Evolutionary conservation across 2,797 vertebrate species (phyloP).

Genomic region (Cichlasoma orientale): DNA sequence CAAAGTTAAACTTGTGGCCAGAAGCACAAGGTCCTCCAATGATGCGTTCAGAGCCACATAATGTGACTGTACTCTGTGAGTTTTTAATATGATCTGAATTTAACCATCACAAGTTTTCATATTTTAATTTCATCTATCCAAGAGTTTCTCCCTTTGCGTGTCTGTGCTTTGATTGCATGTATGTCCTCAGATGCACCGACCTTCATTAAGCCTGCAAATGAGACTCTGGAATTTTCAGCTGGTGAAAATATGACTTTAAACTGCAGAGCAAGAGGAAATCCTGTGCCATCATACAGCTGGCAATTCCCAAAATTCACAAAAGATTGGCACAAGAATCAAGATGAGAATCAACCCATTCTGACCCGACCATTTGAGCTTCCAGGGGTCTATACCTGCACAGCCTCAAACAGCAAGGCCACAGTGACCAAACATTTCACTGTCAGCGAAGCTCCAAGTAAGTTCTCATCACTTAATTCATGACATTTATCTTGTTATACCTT

Average conservation of each 20-base stretch:
- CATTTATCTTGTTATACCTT: background rate
- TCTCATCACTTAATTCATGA: background rate
- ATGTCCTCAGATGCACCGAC: conserved; percentile 60
- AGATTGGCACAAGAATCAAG: background rate
- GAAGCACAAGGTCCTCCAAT: background rate
- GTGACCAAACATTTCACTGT: background rate
- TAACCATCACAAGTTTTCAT: background rate
- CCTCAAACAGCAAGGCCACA: background rate
- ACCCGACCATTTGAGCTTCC: background rate
- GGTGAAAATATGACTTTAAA: conserved; percentile 22
- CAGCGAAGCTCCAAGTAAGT: background rate
- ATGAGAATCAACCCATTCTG: background rate
- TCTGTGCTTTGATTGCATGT: background rate
- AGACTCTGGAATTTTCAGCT: conserved; percentile 14
- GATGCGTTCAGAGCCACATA: background rate
- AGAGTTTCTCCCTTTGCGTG: background rate
- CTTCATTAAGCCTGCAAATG: conserved; percentile 6
- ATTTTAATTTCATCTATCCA: background rate
- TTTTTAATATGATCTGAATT: background rate
- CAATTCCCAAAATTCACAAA: background rate
- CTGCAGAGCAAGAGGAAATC: conserved; percentile 68
- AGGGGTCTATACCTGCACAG: background rate
- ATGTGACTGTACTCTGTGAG: conserved; percentile 65
- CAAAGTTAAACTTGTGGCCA: conserved; percentile 47
- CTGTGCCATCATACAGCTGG: conserved; percentile 64